A percentile compares a stretch with the other conserved stretches of the same genome.
Conservation (phyloP, 2,888 invertebrate species). For the Neocrepidodera transversa region DNA sequence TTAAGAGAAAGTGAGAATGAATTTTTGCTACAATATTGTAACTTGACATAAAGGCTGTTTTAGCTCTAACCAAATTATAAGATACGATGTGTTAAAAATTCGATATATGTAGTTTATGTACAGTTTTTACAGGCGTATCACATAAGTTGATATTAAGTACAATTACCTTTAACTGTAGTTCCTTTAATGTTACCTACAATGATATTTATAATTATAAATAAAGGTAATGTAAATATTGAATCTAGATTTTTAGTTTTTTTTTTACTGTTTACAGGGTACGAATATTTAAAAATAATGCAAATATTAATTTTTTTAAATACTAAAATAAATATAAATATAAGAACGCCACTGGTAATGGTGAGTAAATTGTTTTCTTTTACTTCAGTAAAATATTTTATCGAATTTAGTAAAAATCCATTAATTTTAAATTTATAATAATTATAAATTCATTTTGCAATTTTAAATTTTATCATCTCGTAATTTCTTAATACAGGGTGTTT, state of each 20-base stretch:
- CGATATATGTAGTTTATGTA: slow-evolving; percentile 37
- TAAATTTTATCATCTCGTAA: no score
- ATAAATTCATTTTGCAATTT: no score
- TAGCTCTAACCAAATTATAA: slow-evolving; percentile 33
- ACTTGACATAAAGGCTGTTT: slow-evolving; percentile 33
- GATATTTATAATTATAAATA: slow-evolving; percentile 19
- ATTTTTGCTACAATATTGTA: slow-evolving; percentile 10
- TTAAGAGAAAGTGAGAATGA: slow-evolving; percentile 49
- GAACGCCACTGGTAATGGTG: no score
- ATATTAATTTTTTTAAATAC: no score
- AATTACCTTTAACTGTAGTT: slow-evolving; percentile 29
- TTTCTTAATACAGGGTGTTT: no score
- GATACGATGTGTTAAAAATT: slow-evolving; percentile 23
- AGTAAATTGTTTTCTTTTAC: no score
- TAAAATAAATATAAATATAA: no score
- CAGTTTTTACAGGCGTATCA: slow-evolving; percentile 31
- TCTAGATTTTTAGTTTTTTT: background rate
- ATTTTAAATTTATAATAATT: no score
- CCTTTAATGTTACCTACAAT: slow-evolving; percentile 30
- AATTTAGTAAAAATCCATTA: no score
- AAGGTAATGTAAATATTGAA: slow-evolving; percentile 24
- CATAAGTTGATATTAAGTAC: slow-evolving; percentile 41
- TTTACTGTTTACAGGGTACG: background rate
- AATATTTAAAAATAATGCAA: background rate
- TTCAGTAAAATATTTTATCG: no score